Conservation (phyloP, 2,888 invertebrate species). For the Mythimna loreyi region DNA sequence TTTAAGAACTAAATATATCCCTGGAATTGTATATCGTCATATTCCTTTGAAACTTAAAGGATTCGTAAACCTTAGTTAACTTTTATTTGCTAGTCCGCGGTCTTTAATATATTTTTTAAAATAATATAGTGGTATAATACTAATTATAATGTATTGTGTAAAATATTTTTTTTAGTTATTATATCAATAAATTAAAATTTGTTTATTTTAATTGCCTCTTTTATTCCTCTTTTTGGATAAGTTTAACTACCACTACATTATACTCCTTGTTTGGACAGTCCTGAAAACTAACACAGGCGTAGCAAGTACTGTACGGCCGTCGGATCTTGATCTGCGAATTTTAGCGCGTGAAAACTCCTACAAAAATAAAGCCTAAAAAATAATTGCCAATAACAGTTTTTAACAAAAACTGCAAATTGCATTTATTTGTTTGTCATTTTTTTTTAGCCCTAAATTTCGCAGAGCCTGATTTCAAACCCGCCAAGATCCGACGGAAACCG, state of each 20-base stretch:
- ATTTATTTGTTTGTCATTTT: no score
- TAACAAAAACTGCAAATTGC: no score
- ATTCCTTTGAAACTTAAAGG: slow-evolving; percentile 71
- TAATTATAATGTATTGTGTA: slow-evolving; percentile 91
- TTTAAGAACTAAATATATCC: slow-evolving; percentile 55
- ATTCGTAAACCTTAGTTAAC: slow-evolving; percentile 83
- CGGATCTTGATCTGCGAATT: no score
- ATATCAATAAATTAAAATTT: slow-evolving; percentile 91
- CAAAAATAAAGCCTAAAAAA: no score
- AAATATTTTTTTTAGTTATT: slow-evolving; percentile 90
- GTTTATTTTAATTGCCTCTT: slow-evolving; percentile 87
- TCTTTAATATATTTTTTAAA: slow-evolving; percentile 87
- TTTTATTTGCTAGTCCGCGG: slow-evolving; percentile 90
- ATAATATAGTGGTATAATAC: slow-evolving; percentile 90
- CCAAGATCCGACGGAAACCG: no score
- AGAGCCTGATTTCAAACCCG: no score
- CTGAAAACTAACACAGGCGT: not conserved
- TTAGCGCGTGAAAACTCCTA: no score
- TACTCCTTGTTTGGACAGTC: not conserved
- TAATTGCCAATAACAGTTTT: no score
- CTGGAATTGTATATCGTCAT: slow-evolving; percentile 63
- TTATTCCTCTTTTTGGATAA: slow-evolving; percentile 68
- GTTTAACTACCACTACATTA: not conserved
- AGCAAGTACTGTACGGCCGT: no score
- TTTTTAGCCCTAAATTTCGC: no score